Conservation (phyloP, 2,113 vertebrate genomes). For the Labeo catla region DNA sequence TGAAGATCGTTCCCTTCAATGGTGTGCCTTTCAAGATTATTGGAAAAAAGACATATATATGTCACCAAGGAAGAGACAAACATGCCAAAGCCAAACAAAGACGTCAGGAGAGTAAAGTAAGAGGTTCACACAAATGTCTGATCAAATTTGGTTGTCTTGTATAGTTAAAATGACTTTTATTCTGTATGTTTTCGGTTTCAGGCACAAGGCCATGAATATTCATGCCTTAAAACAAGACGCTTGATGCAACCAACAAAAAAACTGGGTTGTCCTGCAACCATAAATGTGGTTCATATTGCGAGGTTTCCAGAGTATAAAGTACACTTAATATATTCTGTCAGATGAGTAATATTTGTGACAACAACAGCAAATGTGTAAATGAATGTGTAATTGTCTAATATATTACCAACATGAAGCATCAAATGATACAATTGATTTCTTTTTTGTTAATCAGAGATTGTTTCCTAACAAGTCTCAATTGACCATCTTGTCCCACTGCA, state of each 20-base stretch:
- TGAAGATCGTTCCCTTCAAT: background rate
- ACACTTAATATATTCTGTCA: background rate
- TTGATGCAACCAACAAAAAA: background rate
- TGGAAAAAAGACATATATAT: background rate
- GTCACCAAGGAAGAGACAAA: constrained; percentile 16
- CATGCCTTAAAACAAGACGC: background rate
- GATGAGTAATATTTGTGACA: background rate
- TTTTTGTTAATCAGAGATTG: too few relatives aligned
- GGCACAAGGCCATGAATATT: background rate
- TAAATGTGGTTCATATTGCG: constrained; percentile 3
- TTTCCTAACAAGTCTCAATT: too few relatives aligned
- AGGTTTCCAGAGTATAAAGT: background rate
- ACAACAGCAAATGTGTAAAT: background rate
- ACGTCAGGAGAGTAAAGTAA: background rate
- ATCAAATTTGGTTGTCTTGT: background rate
- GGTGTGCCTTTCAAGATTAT: background rate
- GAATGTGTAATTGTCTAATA: background rate
- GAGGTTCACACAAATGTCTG: background rate
- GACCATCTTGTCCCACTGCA: too few relatives aligned
- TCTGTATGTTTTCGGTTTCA: background rate
- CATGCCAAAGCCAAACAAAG: background rate
- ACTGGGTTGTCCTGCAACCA: background rate
- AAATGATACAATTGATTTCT: too few relatives aligned
- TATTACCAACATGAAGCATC: too few relatives aligned
- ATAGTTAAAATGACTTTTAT: background rate